These are phyloP conservation scores for Coptodon bakossiorum DNA, from an alignment of 2,113 vertebrate genomes.

Conservation along the genomic window DNA sequence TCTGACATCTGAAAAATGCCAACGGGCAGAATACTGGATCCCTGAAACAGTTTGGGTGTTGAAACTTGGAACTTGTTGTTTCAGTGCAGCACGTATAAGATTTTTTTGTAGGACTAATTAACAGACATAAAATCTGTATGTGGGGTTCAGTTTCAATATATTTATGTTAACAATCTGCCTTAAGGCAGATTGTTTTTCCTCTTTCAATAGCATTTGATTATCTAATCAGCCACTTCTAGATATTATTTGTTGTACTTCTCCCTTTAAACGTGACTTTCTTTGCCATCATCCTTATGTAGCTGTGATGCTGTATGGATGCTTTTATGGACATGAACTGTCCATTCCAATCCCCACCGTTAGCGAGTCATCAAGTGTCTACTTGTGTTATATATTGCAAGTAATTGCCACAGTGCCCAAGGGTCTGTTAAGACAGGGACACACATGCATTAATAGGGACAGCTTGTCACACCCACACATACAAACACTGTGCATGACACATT, in stretches of 20 bases:
- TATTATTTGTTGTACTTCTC: neutral
- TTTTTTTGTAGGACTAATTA: neutral
- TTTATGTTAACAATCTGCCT: neutral
- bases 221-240: neutral
- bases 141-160: neutral
- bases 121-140: neutral
- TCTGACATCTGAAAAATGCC: neutral
- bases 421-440: neutral
- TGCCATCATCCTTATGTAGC: neutral
- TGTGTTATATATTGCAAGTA: neutral
- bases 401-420: neutral
- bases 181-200: neutral
- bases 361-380: neutral
- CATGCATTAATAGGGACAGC: neutral
- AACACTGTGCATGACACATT: neutral
- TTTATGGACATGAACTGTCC: neutral
- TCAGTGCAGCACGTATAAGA: accelerated
- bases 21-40: neutral
- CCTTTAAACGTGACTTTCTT: neutral
- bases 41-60: neutral
- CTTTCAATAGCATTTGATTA: neutral
- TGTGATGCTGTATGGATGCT: neutral
- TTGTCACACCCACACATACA: neutral
- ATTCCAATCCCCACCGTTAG: neutral
- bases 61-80: neutral